Base-by-base conservation (phyloP, 2,888 invertebrate species). In the Drosophila tripunctata region DNA sequence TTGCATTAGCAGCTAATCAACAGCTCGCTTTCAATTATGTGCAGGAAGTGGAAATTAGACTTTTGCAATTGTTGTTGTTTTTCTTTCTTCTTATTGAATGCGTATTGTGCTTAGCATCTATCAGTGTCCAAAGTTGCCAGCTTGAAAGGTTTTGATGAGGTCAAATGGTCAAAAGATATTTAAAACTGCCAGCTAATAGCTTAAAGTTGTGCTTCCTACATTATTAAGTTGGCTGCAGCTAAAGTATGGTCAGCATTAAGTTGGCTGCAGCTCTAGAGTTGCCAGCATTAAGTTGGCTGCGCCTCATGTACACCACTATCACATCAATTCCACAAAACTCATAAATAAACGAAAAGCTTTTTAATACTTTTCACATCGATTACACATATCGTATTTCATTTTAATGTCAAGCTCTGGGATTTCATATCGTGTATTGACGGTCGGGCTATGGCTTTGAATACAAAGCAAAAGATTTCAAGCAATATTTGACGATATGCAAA, bases 31-130 rank as follows among this genome's bases (percentile, higher is more conserved):
- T 43, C 64, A 87, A 82, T 82, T 81, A 75, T 61, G 5, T 60
- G 54, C 69, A 73, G 82, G 82, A 84, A 83, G 60, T 76, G 48
- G 48, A 71, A 85, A 78, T 87, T 81, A 51, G 54, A 64, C 47
- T 43, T 41, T 15, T 17, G 22, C 14, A 30, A 19, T 33, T 24
- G 8, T 48, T 52, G 15, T 48, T 61, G 48, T 69, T 36, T 15
- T n/a, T 36, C 33, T 22, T 36, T 36, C 19, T n/a, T 36, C 33
- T 22, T 36, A 55, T 55, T 56, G 62, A 45, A 38, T 17, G 41
- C 5, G 19, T 14, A 63, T 27, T 41, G 48, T 40, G 17, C 8
- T 12, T 14, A n/a, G 35, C 48, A 35, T 15, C 15, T 2, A 19
- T 17, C 12, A 17, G 38, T 19, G 38, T 38, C 38, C 8, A 19